These are phyloP conservation scores for Drosophila busckii DNA, from an alignment of 1,140 invertebrate genomes.

Conservation along the genomic window DNA sequence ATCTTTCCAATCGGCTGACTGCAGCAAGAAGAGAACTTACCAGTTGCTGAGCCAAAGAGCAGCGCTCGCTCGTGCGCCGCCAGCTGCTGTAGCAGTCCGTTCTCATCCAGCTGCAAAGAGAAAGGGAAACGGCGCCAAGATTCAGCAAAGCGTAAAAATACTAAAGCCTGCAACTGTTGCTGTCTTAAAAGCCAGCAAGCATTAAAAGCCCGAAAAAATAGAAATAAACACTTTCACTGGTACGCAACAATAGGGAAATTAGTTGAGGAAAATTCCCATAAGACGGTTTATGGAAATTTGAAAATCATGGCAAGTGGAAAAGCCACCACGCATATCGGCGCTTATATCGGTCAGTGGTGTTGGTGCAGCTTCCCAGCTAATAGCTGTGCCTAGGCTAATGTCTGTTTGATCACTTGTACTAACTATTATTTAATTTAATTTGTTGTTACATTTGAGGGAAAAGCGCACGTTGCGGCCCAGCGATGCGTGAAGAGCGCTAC, in stretches of 20 bases:
- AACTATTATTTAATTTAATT: slow-evolving; percentile 74
- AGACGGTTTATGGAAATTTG: neutral
- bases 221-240: slow-evolving; percentile 62
- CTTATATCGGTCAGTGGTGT: slow-evolving; percentile 6
- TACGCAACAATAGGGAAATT: slow-evolving; percentile 63
- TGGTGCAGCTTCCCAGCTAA: neutral
- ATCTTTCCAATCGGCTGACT: slow-evolving; percentile 53
- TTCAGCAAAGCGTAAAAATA: slow-evolving; percentile 66
- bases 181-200: slow-evolving; percentile 11
- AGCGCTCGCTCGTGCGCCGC: slow-evolving; percentile 64
- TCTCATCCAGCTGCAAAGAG: slow-evolving; percentile 68
- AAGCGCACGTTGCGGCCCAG: slow-evolving; percentile 36
- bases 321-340: slow-evolving; percentile 3
- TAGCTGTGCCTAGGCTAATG: slow-evolving; percentile 6
- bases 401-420: slow-evolving; percentile 38
- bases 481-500: slow-evolving; percentile 59
- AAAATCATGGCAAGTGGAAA: neutral
- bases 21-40: slow-evolving; percentile 41
- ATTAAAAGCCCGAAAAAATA: slow-evolving; percentile 19
- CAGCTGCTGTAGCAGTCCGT: slow-evolving; percentile 58
- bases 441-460: slow-evolving; percentile 60
- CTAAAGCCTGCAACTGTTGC: slow-evolving; percentile 15
- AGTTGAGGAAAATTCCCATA: slow-evolving; percentile 44
- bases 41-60: slow-evolving; percentile 62
- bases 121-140: slow-evolving; percentile 35